Percentiles rank a stretch among this genome's conserved stretches.
Conservation (phyloP, 2,797 vertebrate genomes). For the Smutsia temminckii region DNA sequence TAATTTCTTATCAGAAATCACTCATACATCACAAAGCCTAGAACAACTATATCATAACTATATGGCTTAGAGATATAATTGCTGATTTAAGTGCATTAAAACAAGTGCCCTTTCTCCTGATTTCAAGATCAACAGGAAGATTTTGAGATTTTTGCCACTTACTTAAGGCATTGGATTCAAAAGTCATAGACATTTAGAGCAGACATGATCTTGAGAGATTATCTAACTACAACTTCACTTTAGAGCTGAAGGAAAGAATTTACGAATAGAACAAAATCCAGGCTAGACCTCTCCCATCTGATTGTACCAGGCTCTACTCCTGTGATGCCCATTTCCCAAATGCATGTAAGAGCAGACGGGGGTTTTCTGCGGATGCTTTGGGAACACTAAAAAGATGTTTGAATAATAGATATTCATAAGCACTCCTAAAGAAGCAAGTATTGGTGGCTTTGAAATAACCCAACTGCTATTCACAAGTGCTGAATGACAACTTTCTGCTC, state of each 20-base stretch:
- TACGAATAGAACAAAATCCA: neutral
- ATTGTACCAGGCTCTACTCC: neutral
- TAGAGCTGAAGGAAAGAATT: neutral
- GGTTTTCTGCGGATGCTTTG: neutral
- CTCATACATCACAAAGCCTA: conserved; percentile 20
- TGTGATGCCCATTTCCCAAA: neutral
- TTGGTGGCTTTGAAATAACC: conserved; percentile 64
- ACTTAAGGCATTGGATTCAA: neutral
- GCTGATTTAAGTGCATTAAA: conserved; percentile 24
- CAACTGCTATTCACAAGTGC: conserved; percentile 59
- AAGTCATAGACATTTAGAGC: conserved; percentile 9
- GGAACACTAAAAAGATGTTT: conserved; percentile 1
- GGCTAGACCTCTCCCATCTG: neutral
- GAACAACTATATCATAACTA: neutral
- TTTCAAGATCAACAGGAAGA: conserved; percentile 40
- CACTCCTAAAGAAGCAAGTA: conserved; percentile 25
- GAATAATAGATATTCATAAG: neutral
- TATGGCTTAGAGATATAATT: neutral
- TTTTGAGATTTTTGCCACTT: conserved; percentile 13
- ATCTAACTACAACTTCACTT: conserved; percentile 24
- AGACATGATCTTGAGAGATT: conserved; percentile 24
- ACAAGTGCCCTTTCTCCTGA: conserved; percentile 16
- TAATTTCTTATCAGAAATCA: conserved; percentile 19
- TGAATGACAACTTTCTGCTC: conserved; percentile 72
- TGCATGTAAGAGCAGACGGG: neutral